These are phyloP conservation scores for Odontocolon sp. DNA, from an alignment of 2,888 invertebrate species.

Conservation along the genomic window DNA sequence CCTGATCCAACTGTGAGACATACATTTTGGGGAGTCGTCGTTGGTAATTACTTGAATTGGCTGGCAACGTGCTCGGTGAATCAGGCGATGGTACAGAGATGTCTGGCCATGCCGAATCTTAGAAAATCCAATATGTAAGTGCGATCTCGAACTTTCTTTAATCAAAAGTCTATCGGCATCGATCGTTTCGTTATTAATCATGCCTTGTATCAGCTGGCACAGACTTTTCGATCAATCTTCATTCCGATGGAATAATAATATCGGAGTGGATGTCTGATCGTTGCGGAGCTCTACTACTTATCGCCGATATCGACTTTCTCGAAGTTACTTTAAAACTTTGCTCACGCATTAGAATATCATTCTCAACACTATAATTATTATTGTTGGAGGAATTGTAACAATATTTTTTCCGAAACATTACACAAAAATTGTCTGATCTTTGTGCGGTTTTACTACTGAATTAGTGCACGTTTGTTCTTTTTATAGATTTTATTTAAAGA, in stretches of 20 bases:
- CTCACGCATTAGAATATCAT: constrained; percentile 15
- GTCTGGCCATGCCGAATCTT: constrained; percentile 88
- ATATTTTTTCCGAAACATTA: constrained; percentile 91
- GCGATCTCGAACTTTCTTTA: constrained; percentile 16
- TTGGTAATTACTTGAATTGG: constrained; percentile 92
- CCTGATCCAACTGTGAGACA: constrained; percentile 89
- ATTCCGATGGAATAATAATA: neutral
- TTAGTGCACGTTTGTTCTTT: too few relatives aligned
- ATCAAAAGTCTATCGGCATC: neutral
- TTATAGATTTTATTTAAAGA: too few relatives aligned
- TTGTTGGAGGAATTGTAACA: constrained; percentile 88
- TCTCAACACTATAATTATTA: constrained; percentile 88
- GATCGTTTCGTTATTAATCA: constrained; percentile 20
- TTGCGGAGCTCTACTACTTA: constrained; percentile 34
- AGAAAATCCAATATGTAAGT: constrained; percentile 87
- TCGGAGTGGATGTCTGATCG: constrained; percentile 35
- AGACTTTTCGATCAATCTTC: constrained; percentile 25
- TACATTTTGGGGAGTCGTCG: constrained; percentile 90
- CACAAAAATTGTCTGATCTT: constrained; percentile 92
- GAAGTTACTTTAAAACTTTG: neutral
- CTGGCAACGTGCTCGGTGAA: constrained; percentile 91
- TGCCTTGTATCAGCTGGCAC: constrained; percentile 5
- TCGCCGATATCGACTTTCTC: neutral
- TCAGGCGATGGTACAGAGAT: constrained; percentile 94
- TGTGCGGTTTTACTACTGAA: too few relatives aligned